Conservation (phyloP, 1,140 invertebrate species). For the Teleopsis dalmanni region DNA sequence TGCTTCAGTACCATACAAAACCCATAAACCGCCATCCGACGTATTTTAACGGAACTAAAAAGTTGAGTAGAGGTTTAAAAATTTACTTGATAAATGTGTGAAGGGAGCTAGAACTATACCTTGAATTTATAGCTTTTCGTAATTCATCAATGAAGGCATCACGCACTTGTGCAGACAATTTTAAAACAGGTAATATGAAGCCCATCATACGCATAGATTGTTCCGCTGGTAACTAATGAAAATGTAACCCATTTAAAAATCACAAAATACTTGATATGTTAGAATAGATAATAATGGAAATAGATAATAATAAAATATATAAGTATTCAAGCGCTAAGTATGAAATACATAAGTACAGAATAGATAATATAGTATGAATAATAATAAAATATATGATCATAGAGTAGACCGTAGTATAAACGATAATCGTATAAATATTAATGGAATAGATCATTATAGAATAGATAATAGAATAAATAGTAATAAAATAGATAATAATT, state of each 20-base stretch:
- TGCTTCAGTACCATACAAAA: constrained; percentile 42
- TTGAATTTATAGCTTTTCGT: constrained; percentile 32
- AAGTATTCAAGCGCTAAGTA: no score
- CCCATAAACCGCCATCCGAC: constrained; percentile 38
- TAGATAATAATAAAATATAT: no score
- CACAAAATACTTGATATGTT: background rate
- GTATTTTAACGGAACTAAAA: constrained; percentile 24
- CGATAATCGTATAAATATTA: no score
- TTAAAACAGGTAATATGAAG: constrained; percentile 35
- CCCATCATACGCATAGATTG: constrained; percentile 44
- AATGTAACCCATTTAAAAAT: background rate
- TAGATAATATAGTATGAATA: no score
- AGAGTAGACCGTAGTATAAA: no score
- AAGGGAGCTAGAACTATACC: no score
- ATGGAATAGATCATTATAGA: no score
- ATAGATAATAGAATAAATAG: no score
- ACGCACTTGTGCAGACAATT: constrained; percentile 31
- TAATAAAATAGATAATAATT: no score
- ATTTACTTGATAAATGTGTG: background rate
- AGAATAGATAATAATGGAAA: background rate
- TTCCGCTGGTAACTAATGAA: constrained; percentile 36
- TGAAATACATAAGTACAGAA: no score
- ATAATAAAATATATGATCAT: no score
- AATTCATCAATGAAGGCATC: constrained; percentile 38
- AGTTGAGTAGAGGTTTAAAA: background rate